Evolutionary conservation across 2,797 vertebrate genomes (phyloP).

Genomic region (Rhynchonycteris naso): DNA sequence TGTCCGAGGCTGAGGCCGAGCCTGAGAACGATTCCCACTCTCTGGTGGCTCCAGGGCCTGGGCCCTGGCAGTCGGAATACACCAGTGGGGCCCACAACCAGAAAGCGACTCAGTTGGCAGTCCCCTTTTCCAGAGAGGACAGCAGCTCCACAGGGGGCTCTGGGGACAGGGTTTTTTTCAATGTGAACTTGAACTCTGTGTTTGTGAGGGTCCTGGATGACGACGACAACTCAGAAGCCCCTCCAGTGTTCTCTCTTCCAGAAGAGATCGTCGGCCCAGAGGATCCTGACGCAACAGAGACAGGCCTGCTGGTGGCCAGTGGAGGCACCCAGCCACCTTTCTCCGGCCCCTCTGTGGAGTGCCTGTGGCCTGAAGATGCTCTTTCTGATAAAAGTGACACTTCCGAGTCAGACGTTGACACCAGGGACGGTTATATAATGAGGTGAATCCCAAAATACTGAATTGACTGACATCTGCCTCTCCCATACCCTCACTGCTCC

Average conservation of each 20-base stretch:
- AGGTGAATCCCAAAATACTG: constrained; percentile 69
- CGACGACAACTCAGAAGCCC: background rate
- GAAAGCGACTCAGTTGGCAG: rapidly evolving
- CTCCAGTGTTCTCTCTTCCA: background rate
- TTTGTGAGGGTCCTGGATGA: constrained; percentile 62
- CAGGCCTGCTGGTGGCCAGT: background rate
- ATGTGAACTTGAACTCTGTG: constrained; percentile 83
- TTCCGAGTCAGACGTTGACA: constrained; percentile 51
- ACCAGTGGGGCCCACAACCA: background rate
- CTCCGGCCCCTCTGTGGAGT: rapidly evolving
- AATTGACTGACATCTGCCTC: background rate
- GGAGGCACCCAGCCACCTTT: background rate
- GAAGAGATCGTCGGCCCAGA: background rate
- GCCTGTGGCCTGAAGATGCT: background rate
- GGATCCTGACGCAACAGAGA: background rate
- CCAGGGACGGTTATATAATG: constrained; percentile 79
- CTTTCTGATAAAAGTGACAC: constrained; percentile 70
- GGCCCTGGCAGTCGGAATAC: rapidly evolving
- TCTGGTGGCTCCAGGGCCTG: background rate
- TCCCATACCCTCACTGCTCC: background rate
- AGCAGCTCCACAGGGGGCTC: background rate
- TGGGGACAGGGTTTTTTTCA: constrained; percentile 67
- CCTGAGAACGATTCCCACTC: background rate
- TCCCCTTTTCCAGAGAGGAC: background rate
- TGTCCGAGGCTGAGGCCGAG: background rate